Conservation (phyloP, 2,888 invertebrate genomes). For the Miltochrista miniata region DNA sequence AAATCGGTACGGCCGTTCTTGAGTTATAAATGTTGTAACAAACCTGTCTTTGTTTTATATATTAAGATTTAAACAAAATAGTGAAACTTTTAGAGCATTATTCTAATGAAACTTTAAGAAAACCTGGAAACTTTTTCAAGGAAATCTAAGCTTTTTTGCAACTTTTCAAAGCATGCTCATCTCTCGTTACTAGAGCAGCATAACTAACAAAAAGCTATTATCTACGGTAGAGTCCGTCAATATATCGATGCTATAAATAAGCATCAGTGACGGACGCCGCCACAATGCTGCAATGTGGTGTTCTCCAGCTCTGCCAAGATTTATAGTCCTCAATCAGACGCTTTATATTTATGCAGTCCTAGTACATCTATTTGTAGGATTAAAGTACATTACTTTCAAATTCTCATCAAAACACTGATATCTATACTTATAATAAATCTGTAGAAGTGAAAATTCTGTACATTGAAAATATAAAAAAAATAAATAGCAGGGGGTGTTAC, state of each 20-base stretch:
- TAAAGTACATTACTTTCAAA: no score
- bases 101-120: not conserved
- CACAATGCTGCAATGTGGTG: constrained; percentile 29
- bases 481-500: no score
- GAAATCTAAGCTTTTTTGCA: not conserved
- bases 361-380: not conserved
- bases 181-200: constrained; percentile 4
- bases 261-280: constrained; percentile 19
- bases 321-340: constrained; percentile 17
- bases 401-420: no score
- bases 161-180: not conserved
- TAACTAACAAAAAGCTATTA: constrained; percentile 21
- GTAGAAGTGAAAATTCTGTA: no score
- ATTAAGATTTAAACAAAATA: not conserved
- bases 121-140: not conserved
- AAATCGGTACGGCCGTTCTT: no score
- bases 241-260: constrained; percentile 37
- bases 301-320: constrained; percentile 21
- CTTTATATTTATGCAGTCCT: constrained; percentile 1
- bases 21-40: no score
- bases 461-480: no score
- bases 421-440: no score
- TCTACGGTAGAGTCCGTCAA: constrained; percentile 27
- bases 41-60: not conserved
- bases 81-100: not conserved